These are phyloP conservation scores for Phaetusa simplex DNA, from an alignment of 2,113 vertebrate genomes.

Conservation along the genomic window DNA sequence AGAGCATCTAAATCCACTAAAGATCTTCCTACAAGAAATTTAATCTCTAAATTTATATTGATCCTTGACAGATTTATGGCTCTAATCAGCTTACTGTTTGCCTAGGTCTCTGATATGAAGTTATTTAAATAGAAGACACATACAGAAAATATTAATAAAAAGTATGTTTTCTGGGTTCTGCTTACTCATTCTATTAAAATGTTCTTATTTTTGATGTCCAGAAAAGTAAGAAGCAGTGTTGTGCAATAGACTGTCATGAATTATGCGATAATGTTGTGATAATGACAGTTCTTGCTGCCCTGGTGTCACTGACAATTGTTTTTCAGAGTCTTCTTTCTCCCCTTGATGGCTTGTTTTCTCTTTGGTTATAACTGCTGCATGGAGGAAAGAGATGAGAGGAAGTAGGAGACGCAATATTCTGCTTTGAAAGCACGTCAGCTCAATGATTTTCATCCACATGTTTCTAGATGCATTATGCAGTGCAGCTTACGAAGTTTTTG, in stretches of 20 bases:
- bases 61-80: constrained; percentile 23
- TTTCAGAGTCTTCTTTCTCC: not conserved
- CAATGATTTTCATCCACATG: not conserved
- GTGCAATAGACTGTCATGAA: not conserved
- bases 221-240: not conserved
- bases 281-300: not conserved
- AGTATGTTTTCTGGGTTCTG: not conserved
- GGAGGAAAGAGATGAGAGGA: not conserved
- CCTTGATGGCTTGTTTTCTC: not conserved
- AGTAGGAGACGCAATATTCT: not conserved
- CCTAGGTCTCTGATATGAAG: not conserved
- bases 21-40: not conserved
- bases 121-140: constrained; percentile 20
- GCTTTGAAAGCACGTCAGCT: not conserved
- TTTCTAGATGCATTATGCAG: not conserved
- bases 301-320: not conserved
- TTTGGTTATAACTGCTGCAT: not conserved
- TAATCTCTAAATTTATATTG: constrained; percentile 31
- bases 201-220: not conserved
- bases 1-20: not conserved
- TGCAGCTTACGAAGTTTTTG: not conserved
- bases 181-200: not conserved
- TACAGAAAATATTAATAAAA: not conserved
- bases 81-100: constrained; percentile 40
- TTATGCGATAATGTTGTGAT: not conserved